Conservation (phyloP, 2,888 invertebrate species). For the Sarcophaga subvicina region DNA sequence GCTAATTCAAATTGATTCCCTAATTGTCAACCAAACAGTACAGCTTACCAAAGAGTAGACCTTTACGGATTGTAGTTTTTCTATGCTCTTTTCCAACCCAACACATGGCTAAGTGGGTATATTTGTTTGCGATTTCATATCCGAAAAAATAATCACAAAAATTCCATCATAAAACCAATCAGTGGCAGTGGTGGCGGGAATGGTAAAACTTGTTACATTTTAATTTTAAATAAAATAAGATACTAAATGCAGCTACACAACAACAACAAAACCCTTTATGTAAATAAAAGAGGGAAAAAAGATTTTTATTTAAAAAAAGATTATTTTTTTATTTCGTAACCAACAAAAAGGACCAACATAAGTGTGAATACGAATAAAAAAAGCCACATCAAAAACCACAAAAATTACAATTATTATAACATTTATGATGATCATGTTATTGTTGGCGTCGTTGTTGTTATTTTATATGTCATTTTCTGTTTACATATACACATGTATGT, state of each 20-base stretch:
- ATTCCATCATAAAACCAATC: not conserved
- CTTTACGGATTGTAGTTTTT: too few relatives aligned
- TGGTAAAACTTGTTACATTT: slow-evolving; percentile 22
- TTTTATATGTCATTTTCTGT: too few relatives aligned
- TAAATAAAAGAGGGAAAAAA: slow-evolving; percentile 13
- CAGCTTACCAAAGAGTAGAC: too few relatives aligned
- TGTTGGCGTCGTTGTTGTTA: too few relatives aligned
- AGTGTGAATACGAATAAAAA: slow-evolving; percentile 38
- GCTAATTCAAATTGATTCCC: rapidly evolving
- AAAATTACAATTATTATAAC: slow-evolving; percentile 57
- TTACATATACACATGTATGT: not conserved
- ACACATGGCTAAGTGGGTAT: not conserved
- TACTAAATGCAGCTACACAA: not conserved
- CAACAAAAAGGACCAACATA: slow-evolving; percentile 6
- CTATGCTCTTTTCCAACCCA: too few relatives aligned
- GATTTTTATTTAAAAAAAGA: not conserved
- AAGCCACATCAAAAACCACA: slow-evolving; percentile 43
- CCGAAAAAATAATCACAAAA: not conserved
- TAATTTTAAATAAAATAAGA: slow-evolving; percentile 53
- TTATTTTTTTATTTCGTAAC: not conserved
- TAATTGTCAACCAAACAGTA: too few relatives aligned
- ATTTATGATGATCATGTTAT: slow-evolving; percentile 44
- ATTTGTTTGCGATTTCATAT: not conserved
- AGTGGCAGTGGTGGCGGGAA: not conserved
- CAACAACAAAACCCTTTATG: not conserved